Evolutionary conservation across 1,140 invertebrate genomes (phyloP).

Genomic region (Bicyclus anynana): DNA sequence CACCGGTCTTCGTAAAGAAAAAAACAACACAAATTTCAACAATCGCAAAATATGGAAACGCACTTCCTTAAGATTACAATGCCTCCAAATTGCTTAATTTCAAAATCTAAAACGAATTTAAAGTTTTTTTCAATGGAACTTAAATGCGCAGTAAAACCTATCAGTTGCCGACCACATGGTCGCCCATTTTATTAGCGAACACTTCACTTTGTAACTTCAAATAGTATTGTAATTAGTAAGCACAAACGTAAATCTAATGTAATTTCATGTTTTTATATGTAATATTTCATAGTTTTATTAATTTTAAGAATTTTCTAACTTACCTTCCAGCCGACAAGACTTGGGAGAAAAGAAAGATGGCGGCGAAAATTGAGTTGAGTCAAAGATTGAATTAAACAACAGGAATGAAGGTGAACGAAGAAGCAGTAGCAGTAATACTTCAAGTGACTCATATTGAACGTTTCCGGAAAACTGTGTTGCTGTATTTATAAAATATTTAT

Average conservation of each 20-base stretch:
- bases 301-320: conserved; percentile 46
- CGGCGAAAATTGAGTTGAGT: conserved; percentile 39
- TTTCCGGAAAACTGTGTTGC: conserved; percentile 24
- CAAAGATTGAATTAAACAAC: conserved; percentile 22
- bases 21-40: not conserved
- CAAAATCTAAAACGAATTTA: conserved; percentile 3
- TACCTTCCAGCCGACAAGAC: conserved; percentile 64
- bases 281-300: conserved; percentile 9
- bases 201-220: not conserved
- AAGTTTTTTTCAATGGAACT: conserved; percentile 42
- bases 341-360: conserved; percentile 71
- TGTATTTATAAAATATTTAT: not conserved
- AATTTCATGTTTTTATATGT: conserved; percentile 3
- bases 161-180: conserved; percentile 63
- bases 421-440: not conserved
- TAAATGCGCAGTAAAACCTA: conserved; percentile 66
- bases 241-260: conserved; percentile 6
- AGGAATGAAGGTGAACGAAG: conserved; percentile 27
- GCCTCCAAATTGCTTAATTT: not conserved
- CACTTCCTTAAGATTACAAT: not conserved
- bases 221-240: not conserved
- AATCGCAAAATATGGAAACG: not conserved
- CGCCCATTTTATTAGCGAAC: conserved; percentile 15
- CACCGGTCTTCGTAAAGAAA: conserved; percentile 35
- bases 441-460: not conserved